Evolutionary conservation across 2,888 invertebrate species (phyloP).

Genomic region (Amorpha juglandis): DNA sequence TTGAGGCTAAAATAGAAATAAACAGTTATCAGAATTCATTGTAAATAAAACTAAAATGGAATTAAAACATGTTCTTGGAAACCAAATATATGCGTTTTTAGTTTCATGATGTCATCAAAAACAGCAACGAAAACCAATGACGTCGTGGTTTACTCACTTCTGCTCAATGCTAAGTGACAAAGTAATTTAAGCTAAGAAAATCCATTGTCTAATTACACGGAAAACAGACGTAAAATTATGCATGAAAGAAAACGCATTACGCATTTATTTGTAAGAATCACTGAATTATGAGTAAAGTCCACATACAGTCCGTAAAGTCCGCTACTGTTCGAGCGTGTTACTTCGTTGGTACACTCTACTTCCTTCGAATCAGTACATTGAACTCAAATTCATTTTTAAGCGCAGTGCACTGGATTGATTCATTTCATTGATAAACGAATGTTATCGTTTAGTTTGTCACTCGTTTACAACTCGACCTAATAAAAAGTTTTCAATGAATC

Average conservation of each 20-base stretch:
- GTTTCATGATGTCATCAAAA: not conserved
- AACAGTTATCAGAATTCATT: too few relatives aligned
- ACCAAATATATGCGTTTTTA: too few relatives aligned
- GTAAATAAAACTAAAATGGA: too few relatives aligned
- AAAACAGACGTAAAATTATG: not conserved
- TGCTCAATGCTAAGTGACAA: not conserved
- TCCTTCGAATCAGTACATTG: constrained; percentile 45
- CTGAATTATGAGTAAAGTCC: not conserved
- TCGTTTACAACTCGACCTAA: constrained; percentile 19
- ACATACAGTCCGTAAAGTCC: not conserved
- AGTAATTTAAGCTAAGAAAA: not conserved
- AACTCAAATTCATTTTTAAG: constrained; percentile 35
- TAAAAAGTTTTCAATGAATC: constrained; percentile 8
- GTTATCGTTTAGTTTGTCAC: constrained; percentile 12
- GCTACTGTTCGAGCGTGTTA: not conserved
- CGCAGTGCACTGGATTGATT: constrained; percentile 24
- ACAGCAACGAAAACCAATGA: not conserved
- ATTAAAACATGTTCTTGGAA: too few relatives aligned
- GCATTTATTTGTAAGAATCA: not conserved
- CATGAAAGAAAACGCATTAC: not conserved
- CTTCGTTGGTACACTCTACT: constrained; percentile 39
- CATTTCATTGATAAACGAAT: constrained; percentile 18
- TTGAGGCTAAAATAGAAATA: not conserved
- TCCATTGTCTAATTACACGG: not conserved
- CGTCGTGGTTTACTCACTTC: not conserved